phyloP scores from a whole-genome alignment of 2,113 vertebrate genomes.

The Hydrolagus affinis region DNA sequence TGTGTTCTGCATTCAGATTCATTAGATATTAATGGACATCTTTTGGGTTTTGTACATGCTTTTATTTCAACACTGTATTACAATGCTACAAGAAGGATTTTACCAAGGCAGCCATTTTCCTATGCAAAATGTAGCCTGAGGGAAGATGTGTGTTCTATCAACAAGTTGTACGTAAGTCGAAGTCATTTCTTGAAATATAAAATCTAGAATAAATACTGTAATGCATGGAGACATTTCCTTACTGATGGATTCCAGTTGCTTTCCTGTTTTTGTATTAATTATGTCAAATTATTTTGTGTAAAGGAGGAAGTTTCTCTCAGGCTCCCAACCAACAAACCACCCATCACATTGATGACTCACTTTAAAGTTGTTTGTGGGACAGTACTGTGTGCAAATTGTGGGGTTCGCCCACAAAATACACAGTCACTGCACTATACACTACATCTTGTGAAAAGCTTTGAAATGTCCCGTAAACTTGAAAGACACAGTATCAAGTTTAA shows the following conservation, averaged over 20 bases:
- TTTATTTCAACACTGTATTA: slow-evolving; percentile 27
- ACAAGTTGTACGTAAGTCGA: not conserved
- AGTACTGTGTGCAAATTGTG: no score
- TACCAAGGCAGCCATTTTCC: not conserved
- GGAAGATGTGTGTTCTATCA: not conserved
- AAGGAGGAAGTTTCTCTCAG: no score
- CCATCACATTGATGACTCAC: no score
- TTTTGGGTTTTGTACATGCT: not conserved
- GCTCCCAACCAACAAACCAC: no score
- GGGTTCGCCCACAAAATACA: no score
- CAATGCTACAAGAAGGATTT: not conserved
- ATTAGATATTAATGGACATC: slow-evolving; percentile 13
- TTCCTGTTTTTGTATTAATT: not conserved
- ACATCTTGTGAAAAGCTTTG: no score
- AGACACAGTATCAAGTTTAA: no score
- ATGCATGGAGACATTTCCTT: not conserved
- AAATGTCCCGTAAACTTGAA: no score
- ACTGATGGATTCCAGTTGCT: not conserved
- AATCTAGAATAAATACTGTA: not conserved
- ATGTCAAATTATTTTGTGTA: no score
- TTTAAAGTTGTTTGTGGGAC: no score
- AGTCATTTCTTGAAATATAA: not conserved
- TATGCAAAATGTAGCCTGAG: not conserved
- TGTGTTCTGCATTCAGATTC: not conserved
- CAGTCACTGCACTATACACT: no score